Conservation (phyloP, 1,140 invertebrate species). For the Probaryconus sp. region DNA sequence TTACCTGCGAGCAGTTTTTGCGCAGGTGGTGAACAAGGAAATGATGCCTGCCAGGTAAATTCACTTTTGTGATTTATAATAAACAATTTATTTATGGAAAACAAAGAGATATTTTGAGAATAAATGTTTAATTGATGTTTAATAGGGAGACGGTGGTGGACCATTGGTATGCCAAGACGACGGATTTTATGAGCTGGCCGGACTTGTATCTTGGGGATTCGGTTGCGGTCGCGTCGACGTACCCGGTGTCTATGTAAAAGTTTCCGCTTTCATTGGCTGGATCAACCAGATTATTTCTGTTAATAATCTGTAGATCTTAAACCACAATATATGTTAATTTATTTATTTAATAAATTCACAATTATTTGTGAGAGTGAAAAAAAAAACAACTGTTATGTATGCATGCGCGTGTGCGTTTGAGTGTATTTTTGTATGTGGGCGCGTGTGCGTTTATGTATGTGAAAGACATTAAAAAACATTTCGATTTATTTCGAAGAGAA, state of each 20-base stretch:
- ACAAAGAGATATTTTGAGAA: too few species aligned
- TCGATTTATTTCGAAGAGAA: too few species aligned
- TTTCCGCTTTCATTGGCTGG: conserved; percentile 96
- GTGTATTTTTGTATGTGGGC: too few species aligned
- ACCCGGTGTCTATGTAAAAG: conserved; percentile 95
- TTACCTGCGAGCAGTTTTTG: conserved; percentile 95
- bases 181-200: conserved; percentile 93
- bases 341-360: conserved; percentile 52
- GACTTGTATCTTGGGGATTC: conserved; percentile 95
- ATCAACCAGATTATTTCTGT: conserved; percentile 98
- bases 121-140: not conserved
- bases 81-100: conserved; percentile 19
- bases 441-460: too few species aligned
- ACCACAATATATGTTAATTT: conserved; percentile 39
- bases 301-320: conserved; percentile 86
- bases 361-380: conserved; percentile 42
- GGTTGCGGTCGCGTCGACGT: conserved; percentile 93
- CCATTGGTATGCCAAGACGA: conserved; percentile 94
- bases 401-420: conserved; percentile 32
- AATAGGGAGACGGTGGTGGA: conserved; percentile 92
- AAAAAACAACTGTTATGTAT: conserved; percentile 13
- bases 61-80: too few species aligned
- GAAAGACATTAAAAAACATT: too few species aligned
- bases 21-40: conserved; percentile 93
- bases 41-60: conserved; percentile 93